Base-by-base conservation (phyloP, 1,140 invertebrate species). In the Drosophila arizonae region DNA sequence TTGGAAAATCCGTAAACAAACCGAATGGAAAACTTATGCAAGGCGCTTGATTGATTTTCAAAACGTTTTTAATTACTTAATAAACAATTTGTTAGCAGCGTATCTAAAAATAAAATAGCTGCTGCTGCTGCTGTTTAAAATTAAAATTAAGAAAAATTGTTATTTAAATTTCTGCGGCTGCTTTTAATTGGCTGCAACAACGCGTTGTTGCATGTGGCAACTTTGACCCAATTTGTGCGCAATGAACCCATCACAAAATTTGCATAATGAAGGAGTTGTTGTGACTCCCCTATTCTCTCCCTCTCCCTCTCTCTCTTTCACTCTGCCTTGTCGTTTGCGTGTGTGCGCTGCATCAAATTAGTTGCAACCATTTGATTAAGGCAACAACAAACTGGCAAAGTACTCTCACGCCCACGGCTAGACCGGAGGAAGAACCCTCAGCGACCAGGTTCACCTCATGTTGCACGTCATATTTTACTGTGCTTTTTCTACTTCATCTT, bases 201-300 rank as follows among this genome's bases (percentile, higher is more conserved):
- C 48, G 6, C 63, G 78, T 78, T 39, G 36, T 46, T 76, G 81
- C 78, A 81, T 81, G 79, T 61, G 45, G 55, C 63, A 69, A 63
- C 65, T 75, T 62, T 86, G 82, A 87, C 82, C 82, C 76, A 86
- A 82, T 82, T 86, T 70, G 84, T 86, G 82, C 79, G 62, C 82
- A 86, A 69, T 87, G 82, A 86, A 86, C 82, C 79, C 84, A 60
- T 30, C 48, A 63, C n/a, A 28, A 54, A 74, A 74, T 70, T 64
- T 74, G 66, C 72, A 74, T 70, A 74, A 77, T 77, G 60, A 58
- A 65, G 36, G 36, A 52, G 46, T 54, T 62, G 45, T 4, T 46
- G 54, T 60, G 39, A 10, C 26, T 39, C 63, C 6, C 33, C 26
- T n/a, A 30, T 21, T 21, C 24, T 41, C 43, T 41, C 39, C 10